Percentiles rank a stretch among this genome's conserved stretches.
Conservation (phyloP, 2,113 vertebrate genomes). For the Erpornis zantholeuca region DNA sequence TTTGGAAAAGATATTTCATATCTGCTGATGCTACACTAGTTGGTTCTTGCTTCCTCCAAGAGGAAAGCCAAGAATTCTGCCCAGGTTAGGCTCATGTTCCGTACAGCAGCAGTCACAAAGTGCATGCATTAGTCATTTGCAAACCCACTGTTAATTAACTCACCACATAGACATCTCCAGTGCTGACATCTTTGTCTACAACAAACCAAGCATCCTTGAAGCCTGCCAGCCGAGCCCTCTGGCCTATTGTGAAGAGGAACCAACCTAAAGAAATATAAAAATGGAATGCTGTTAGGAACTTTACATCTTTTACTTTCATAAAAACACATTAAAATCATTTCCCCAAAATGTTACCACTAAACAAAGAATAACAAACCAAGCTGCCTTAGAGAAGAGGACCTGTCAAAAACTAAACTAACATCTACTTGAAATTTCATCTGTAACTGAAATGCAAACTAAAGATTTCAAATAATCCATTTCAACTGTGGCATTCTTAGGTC, state of each 20-base stretch:
- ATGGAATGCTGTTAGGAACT: not conserved
- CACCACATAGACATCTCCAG: slow-evolving; percentile 89
- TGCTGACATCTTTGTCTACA: slow-evolving; percentile 88
- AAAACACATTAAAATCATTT: not conserved
- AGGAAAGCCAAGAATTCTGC: not conserved
- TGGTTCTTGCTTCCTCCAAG: not conserved
- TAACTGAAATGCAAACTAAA: not conserved
- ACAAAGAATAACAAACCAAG: not conserved
- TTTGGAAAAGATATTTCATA: not conserved
- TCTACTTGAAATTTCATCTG: not conserved
- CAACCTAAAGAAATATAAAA: slow-evolving; percentile 74
- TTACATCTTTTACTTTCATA: not conserved
- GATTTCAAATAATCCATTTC: not conserved
- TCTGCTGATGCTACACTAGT: not conserved
- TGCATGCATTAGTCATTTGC: not conserved
- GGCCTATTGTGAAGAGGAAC: slow-evolving; percentile 94
- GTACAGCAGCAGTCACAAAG: not conserved
- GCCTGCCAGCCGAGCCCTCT: slow-evolving; percentile 87
- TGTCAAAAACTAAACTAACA: not conserved
- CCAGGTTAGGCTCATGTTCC: not conserved
- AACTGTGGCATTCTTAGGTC: not conserved
- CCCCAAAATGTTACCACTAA: not conserved
- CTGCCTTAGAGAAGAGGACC: not conserved
- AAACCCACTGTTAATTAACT: slow-evolving; percentile 36
- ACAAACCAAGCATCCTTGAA: slow-evolving; percentile 87